Evolutionary conservation across 2,797 vertebrate species (phyloP).

Genomic region (Lepilemur ruficaudatus): DNA sequence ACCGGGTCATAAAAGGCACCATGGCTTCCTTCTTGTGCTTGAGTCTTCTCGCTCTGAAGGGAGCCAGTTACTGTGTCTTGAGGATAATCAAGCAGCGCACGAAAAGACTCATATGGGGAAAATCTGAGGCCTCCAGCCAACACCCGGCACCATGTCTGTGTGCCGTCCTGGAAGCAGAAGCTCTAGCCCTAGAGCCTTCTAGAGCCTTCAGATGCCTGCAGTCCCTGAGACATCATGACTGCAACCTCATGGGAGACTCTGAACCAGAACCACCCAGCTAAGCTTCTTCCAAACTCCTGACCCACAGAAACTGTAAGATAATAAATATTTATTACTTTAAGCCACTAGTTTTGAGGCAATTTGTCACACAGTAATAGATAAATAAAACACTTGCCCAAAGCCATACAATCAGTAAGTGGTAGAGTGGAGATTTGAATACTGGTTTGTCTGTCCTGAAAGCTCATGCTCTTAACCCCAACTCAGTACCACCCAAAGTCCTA

Average conservation of each 20-base stretch:
- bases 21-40: background rate
- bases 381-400: background rate
- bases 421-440: background rate
- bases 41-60: background rate
- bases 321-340: background rate
- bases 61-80: accelerated
- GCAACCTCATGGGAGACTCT: background rate
- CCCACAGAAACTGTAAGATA: background rate
- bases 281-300: background rate
- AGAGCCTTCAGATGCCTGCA: background rate
- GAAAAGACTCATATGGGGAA: background rate
- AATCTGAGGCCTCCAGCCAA: background rate
- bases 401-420: background rate
- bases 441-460: background rate
- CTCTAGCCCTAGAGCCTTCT: background rate
- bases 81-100: background rate
- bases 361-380: background rate
- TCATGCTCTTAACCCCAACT: background rate
- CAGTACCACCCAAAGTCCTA: background rate
- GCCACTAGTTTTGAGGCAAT: background rate
- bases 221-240: background rate
- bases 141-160: too few species aligned
- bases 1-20: background rate
- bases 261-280: background rate
- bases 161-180: background rate